Evolutionary conservation across 2,797 vertebrate genomes (phyloP), one percentile per base, ranked within the genome.

Genomic region (Diplodus sargus): DNA sequence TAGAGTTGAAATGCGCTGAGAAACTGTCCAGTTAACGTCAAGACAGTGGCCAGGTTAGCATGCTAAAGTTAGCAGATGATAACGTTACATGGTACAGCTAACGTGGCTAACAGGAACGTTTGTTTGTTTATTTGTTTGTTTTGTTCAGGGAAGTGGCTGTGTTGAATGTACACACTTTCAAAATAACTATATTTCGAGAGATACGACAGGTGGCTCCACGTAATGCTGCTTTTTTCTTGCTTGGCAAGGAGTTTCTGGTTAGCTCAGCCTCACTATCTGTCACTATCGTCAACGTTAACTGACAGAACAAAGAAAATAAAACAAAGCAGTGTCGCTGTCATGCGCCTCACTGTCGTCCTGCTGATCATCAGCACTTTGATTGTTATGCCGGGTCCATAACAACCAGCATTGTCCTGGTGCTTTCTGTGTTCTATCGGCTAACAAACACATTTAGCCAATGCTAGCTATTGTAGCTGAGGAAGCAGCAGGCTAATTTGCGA

Each of bases 231-330:
- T 53, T 42, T 47, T 8, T 42, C 7, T 30, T 15, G 54, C 13
- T 71, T 39, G 14, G 8, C 20, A 5, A 8, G 45, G 0, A 58
- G 45, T 3, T 48, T 0, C 5, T 43, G 14, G 34, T 15, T 67
- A 70, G 59, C 60, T 47, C 60, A 82, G 22, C 16, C 8, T 8
- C 34, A 34, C 34, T 67, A 18, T 17, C 6, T 66, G 64, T 57
- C 57, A 22, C 22, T 73, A 58, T 79, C 57, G 61, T 47, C 42
- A 57, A 25, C 53, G 60, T 69, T 25, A 34, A 66, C 48, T 57
- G 43, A 20, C 45, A 61, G 83, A 88, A 93, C 90, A 93, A 93
- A 91, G 86, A 84, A 30, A 67, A 70, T 2, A 77, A 82, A 81
- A 90, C 87, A 91, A 91, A 90, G 85, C 79, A 47, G 9, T 34